Percentiles rank a stretch among this genome's conserved stretches.
These are phyloP conservation scores for Caradrina clavipalpis DNA, from an alignment of 2,888 invertebrate species.

Conservation along the genomic window DNA sequence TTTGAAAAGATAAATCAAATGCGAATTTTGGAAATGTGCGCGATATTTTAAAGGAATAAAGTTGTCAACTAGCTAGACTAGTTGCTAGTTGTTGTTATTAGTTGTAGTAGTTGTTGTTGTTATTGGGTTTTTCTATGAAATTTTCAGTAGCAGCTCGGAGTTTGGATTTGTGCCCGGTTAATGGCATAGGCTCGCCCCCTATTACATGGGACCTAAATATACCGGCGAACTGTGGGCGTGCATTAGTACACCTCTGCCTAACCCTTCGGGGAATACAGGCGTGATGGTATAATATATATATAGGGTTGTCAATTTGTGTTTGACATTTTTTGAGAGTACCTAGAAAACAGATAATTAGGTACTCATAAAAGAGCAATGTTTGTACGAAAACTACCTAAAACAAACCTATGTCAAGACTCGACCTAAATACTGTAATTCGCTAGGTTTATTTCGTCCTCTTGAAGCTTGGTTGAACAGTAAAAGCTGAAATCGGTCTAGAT, in stretches of 20 bases:
- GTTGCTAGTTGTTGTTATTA: no score
- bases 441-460: constrained; percentile 23
- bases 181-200: no score
- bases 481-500: constrained; percentile 29
- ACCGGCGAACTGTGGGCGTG: no score
- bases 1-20: constrained; percentile 33
- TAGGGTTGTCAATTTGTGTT: no score
- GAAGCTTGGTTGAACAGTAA: constrained; percentile 29
- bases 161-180: no score
- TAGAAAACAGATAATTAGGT: neutral
- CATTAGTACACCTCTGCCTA: no score
- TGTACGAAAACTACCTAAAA: neutral
- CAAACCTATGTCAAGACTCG: neutral
- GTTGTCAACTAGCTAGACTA: neutral
- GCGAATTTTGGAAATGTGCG: constrained; percentile 9
- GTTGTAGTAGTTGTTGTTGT: no score
- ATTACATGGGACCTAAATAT: no score
- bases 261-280: no score
- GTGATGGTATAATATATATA: no score
- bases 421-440: constrained; percentile 12
- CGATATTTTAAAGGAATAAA: constrained; percentile 11
- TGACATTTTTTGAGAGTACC: neutral
- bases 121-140: no score
- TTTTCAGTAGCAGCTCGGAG: no score
- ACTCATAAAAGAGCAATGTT: neutral